Evolutionary conservation across 2,797 vertebrate genomes (phyloP).

Genomic region (Gila robusta): DNA sequence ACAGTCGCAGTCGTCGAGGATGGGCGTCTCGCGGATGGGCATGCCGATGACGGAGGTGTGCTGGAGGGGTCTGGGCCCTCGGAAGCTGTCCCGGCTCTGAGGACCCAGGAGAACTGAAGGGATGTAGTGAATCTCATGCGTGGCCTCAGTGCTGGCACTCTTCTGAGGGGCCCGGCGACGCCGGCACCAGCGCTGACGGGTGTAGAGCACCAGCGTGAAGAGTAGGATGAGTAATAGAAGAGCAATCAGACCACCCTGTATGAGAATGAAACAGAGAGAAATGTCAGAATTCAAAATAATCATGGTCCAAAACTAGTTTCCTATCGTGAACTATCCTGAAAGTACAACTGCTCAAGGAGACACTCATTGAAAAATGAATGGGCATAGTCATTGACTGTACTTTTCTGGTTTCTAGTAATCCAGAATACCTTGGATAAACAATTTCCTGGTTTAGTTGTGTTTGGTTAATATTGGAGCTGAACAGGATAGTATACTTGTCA

Average conservation of each 20-base stretch:
- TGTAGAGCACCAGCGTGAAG: conserved; percentile 93
- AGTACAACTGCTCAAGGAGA: not conserved
- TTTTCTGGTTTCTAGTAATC: not conserved
- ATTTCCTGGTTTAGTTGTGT: not conserved
- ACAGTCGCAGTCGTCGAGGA: conserved; percentile 94
- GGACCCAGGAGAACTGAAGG: conserved; percentile 92
- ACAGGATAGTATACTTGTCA: not conserved
- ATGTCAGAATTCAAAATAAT: not conserved
- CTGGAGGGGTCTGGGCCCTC: conserved; percentile 85
- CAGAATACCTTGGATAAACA: not conserved
- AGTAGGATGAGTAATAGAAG: conserved; percentile 93
- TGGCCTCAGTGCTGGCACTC: conserved; percentile 97
- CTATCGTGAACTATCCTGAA: not conserved
- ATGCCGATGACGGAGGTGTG: conserved; percentile 93
- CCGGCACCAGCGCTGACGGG: conserved; percentile 95
- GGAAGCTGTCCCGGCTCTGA: conserved; percentile 90
- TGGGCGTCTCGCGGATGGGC: conserved; percentile 96
- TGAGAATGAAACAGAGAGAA: not conserved
- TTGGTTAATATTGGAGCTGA: not conserved
- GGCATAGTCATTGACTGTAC: not conserved
- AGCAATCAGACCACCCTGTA: conserved; percentile 94
- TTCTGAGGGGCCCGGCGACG: conserved; percentile 93
- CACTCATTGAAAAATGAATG: not conserved
- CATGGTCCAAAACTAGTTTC: too few species aligned
- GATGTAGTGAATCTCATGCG: conserved; percentile 99